Base-by-base conservation (phyloP, 1,140 invertebrate genomes). In the Tetramorium alpestre region DNA sequence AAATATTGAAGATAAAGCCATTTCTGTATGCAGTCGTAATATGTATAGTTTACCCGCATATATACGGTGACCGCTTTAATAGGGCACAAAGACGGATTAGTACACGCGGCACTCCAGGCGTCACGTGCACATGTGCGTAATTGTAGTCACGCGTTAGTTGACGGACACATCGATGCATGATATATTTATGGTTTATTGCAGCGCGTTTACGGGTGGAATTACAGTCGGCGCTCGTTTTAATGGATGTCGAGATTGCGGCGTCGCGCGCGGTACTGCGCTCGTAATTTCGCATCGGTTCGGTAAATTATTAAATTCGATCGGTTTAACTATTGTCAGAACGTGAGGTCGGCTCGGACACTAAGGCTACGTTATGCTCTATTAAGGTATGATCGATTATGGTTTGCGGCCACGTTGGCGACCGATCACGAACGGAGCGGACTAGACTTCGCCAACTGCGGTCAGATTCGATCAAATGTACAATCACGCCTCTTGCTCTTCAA, bases 241-340 rank as follows among this genome's bases (percentile, higher is more conserved):
- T 84, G 69, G 80, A 73, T 73, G 80, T 49, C 80, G 80, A 84
- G 69, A 84, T 75, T 84, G 80, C 69, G 69, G 41, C 49, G 41
- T n/a, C 18, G 51, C 51, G 28, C 67, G 56, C 49, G 69, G 22
- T 38, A 44, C n/a, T 54, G 33, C 67, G 67, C 69, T 73, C 69
- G 80, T 73, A 73, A 72, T 84, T 84, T 73, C 25, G n/a, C 80
- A 47, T 82, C 44, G 54, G 41, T 73, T 47, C 69, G 67, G 56
- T 62, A 84, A 84, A 84, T 84, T 81, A 81, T 81, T 84, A 84
- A 84, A 84, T 84, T 84, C 41, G 80, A 75, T 75, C 18, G 80
- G 41, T 84, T 73, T 60, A 73, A 84, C 80, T 84, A 73, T 84
- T 75, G 69, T 84, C 69, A 47, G 54, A 28, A 38, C 64, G 77